Percentiles rank a stretch among this genome's conserved stretches.
These are phyloP conservation scores for Scophthalmus maximus DNA, from an alignment of 2,113 vertebrate genomes.

Conservation along the genomic window DNA sequence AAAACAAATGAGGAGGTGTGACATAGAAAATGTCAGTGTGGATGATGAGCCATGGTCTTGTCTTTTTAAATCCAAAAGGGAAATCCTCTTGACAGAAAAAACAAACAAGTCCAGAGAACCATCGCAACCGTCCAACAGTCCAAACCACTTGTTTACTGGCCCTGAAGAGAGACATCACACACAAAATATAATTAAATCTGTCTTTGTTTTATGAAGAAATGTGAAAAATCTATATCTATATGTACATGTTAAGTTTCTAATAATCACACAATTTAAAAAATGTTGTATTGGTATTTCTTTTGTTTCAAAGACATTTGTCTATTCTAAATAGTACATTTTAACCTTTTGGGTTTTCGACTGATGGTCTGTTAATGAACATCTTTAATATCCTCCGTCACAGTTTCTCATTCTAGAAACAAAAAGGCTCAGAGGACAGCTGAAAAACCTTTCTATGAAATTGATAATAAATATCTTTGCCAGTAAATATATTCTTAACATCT, in stretches of 20 bases:
- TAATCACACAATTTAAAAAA: too few species aligned
- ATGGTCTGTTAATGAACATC: too few species aligned
- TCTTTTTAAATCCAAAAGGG: constrained; percentile 51
- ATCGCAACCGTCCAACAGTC: constrained; percentile 32
- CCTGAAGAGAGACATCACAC: constrained; percentile 71
- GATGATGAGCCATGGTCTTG: constrained; percentile 50
- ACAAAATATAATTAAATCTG: neutral
- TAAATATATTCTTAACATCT: neutral
- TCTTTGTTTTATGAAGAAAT: neutral
- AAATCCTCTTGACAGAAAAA: constrained; percentile 49
- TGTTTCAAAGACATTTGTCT: too few species aligned
- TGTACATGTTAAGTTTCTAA: too few species aligned
- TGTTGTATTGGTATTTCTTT: too few species aligned
- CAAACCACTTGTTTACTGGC: constrained; percentile 70
- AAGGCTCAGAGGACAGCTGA: too few species aligned
- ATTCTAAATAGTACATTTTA: too few species aligned
- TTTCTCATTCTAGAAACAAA: too few species aligned
- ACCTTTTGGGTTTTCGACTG: too few species aligned
- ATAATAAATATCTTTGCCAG: neutral
- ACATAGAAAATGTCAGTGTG: constrained; percentile 50
- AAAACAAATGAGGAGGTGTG: constrained; percentile 33
- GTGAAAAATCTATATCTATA: too few species aligned
- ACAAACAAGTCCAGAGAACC: constrained; percentile 61
- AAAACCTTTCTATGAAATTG: neutral
- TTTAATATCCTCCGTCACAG: too few species aligned